Base-by-base conservation (phyloP, 2,888 invertebrate species). In the Myopa tessellatipennis region DNA sequence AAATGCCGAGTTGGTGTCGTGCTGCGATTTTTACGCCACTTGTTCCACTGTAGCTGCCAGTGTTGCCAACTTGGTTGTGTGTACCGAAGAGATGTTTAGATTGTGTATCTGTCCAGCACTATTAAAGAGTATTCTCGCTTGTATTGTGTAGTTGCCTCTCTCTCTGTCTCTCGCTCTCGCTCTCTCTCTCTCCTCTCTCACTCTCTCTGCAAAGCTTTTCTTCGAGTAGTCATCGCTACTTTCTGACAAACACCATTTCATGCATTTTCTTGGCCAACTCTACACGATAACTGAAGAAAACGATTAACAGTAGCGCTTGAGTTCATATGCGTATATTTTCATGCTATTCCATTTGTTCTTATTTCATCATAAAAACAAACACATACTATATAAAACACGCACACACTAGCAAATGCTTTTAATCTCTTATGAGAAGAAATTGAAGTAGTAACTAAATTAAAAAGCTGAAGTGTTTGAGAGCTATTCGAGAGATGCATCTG, bases 1-100 rank as follows among this genome's bases (percentile, higher is more conserved):
- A 88, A 89, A 83, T 84, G 88, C 85, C 84, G 82, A 84, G 82
- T 85, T 85, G 85, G 85, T 85, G 83, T 85, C 85, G 87, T 80
- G 67, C 63, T 65, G 65, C 34, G 77, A 52, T 65, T 65, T 72
- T 38, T 50, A 7, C 55, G 58, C 68, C 55, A 60, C 18, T 71
- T 63, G 70, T 61, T 75, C 8, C 40, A 68, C 61, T 45, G 18
- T 74, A 38, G 55, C 34, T 63, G 26, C 16, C 10, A 36, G 10
- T 65, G 52, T 74, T 60, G 58, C 34, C 65, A 34, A 14, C 70
- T 12, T 45, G 58, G 6, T 38, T 65, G 16, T 38, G 12, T 65
- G 7, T 18, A 40, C 8, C 8, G 8, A 40, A 67, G 55, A 55
- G 55, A 55, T 55, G 55, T 26, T 36, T 34, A 16, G 38, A 14